phyloP scores from a whole-genome alignment of 2,113 vertebrate genomes.

The Sturnira hondurensis region DNA sequence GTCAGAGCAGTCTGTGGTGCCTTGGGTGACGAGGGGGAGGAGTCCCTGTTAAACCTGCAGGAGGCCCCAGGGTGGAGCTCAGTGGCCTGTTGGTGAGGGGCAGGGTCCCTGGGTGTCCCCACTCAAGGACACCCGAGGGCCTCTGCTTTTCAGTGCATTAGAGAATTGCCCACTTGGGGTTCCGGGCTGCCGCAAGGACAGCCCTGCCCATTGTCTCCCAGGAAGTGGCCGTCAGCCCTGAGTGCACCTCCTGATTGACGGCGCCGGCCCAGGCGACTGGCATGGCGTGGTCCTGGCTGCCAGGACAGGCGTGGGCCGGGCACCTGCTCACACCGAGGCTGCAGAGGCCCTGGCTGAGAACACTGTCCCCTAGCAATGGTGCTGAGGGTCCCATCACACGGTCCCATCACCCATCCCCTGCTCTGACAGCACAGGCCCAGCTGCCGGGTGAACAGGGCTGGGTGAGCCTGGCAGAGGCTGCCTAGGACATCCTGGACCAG shows the following conservation, averaged over 20 bases:
- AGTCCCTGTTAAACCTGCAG: background rate
- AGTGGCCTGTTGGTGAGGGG: background rate
- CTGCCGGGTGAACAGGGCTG: background rate
- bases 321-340: too few relatives aligned
- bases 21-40: background rate
- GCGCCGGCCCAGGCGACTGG: background rate
- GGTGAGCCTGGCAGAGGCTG: background rate
- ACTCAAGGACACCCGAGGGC: background rate
- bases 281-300: background rate
- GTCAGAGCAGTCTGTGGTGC: accelerated
- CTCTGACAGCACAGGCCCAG: accelerated
- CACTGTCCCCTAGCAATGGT: accelerated
- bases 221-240: background rate
- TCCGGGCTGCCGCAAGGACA: background rate
- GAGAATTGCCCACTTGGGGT: background rate
- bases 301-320: background rate
- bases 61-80: too few relatives aligned
- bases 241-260: background rate
- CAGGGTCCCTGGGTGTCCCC: too few relatives aligned
- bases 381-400: accelerated
- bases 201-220: background rate
- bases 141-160: too few relatives aligned
- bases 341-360: background rate
- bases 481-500: background rate
- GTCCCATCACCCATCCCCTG: accelerated